phyloP scores from a whole-genome alignment of 2,113 vertebrate species.

The Miniopterus natalensis region DNA sequence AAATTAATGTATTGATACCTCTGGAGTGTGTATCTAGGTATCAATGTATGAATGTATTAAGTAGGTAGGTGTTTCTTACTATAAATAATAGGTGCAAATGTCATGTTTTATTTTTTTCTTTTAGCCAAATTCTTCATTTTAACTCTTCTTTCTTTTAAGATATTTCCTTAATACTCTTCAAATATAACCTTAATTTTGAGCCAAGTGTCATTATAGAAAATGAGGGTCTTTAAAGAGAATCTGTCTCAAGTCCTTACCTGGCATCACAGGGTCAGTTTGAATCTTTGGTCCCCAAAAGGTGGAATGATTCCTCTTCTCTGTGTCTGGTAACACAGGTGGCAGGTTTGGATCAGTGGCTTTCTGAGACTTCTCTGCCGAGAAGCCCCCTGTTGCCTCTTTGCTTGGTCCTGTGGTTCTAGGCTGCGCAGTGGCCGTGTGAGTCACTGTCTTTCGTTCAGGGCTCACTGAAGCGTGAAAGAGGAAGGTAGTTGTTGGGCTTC shows the following conservation, averaged over 20 bases:
- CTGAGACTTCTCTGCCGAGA: slow-evolving; percentile 81
- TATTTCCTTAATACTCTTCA: neutral
- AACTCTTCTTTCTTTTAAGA: neutral
- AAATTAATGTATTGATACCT: neutral
- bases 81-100: neutral
- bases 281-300: slow-evolving; percentile 82
- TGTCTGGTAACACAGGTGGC: slow-evolving; percentile 68
- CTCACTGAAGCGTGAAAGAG: slow-evolving; percentile 88
- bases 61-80: neutral
- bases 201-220: neutral
- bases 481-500: neutral
- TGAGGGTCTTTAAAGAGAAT: neutral
- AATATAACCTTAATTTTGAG: slow-evolving; percentile 4
- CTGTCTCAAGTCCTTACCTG: slow-evolving; percentile 86
- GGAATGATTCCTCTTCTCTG: slow-evolving; percentile 83
- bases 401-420: slow-evolving; percentile 75
- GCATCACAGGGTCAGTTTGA: slow-evolving; percentile 79
- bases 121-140: slow-evolving; percentile 1
- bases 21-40: neutral
- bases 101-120: neutral
- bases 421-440: slow-evolving; percentile 82
- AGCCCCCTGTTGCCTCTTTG: slow-evolving; percentile 68
- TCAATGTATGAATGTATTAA: neutral
- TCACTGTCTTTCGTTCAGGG: slow-evolving; percentile 88
- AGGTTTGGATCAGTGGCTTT: slow-evolving; percentile 82